Conservation (phyloP, 2,888 invertebrate species). For the Dryadula phaetusa region DNA sequence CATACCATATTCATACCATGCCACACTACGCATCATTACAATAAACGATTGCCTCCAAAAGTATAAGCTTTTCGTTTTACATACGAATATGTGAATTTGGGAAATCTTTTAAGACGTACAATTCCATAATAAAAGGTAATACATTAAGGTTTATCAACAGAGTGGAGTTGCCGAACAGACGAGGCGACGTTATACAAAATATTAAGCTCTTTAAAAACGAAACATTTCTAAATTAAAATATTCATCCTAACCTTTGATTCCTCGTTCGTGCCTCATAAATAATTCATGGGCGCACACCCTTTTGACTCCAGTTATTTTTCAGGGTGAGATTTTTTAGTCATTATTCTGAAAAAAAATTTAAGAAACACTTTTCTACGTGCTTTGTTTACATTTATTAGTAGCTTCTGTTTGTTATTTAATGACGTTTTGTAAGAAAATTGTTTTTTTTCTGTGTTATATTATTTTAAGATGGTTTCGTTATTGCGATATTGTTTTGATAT, state of each 20-base stretch:
- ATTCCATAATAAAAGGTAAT: background rate
- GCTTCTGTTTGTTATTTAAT: conserved; percentile 24
- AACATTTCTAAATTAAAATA: conserved; percentile 45
- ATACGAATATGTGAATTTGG: background rate
- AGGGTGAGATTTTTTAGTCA: conserved; percentile 40
- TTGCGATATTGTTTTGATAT: background rate
- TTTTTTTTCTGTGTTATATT: background rate
- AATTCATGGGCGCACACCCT: conserved; percentile 46
- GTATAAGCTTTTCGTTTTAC: background rate
- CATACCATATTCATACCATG: too few species aligned
- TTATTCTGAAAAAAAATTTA: conserved; percentile 34
- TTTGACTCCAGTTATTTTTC: conserved; percentile 42
- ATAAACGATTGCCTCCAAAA: too few species aligned
- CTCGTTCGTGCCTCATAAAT: conserved; percentile 48
- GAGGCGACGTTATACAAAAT: conserved; percentile 7
- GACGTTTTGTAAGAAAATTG: background rate
- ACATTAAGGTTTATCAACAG: background rate
- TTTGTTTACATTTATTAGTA: conserved; percentile 30
- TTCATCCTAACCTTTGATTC: conserved; percentile 55
- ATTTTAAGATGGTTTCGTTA: background rate
- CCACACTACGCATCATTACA: too few species aligned
- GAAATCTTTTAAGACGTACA: background rate
- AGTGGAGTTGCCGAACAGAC: background rate
- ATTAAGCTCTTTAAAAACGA: conserved; percentile 31
- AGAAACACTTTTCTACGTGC: conserved; percentile 39